phyloP scores from a whole-genome alignment of 1,140 invertebrate genomes.

The Oscheius sp. region DNA sequence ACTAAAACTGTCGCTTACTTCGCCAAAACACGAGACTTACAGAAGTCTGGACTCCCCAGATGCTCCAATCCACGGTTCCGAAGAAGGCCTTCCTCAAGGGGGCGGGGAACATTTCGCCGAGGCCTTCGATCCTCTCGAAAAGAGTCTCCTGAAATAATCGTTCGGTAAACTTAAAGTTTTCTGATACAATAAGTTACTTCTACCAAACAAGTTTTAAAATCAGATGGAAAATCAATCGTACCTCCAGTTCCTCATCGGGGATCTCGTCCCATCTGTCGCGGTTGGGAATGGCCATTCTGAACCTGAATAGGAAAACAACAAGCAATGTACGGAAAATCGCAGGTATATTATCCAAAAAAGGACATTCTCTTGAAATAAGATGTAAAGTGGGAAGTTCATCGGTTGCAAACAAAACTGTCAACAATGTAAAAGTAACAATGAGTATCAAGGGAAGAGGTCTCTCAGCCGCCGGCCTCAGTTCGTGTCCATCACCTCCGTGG shows the following conservation, averaged over 20 bases:
- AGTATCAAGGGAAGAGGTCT: constrained; percentile 5
- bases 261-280: constrained; percentile 49
- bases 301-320: neutral
- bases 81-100: constrained; percentile 32
- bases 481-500: constrained; percentile 12
- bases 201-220: too few relatives aligned
- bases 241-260: constrained; percentile 55
- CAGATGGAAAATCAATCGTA: neutral
- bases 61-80: constrained; percentile 30
- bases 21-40: constrained; percentile 3
- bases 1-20: constrained; percentile 34
- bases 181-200: neutral
- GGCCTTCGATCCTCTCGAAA: constrained; percentile 50
- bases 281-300: constrained; percentile 1
- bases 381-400: too few relatives aligned
- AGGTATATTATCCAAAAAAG: constrained; percentile 4
- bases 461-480: neutral
- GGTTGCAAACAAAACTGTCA: neutral
- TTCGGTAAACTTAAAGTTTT: neutral
- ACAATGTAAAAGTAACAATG: constrained; percentile 6
- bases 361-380: too few relatives aligned
- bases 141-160: constrained; percentile 42
- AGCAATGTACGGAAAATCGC: constrained; percentile 8
- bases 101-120: constrained; percentile 56
- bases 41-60: neutral